These are phyloP conservation scores for Mionectes macconnelli DNA, from an alignment of 2,113 vertebrate genomes.

Conservation along the genomic window DNA sequence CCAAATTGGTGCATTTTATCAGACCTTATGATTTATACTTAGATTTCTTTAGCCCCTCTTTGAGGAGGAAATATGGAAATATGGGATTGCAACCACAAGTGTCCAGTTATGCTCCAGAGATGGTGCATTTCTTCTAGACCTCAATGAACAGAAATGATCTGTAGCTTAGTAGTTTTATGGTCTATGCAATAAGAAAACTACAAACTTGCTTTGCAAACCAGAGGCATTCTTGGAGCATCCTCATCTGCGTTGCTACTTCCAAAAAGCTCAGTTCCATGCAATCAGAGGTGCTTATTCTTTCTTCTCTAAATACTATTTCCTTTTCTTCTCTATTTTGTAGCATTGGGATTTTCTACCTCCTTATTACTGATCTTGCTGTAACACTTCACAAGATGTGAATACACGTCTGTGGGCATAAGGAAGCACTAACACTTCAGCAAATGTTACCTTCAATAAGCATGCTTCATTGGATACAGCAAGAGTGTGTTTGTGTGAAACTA, in stretches of 20 bases:
- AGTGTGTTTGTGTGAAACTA: background rate
- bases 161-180: background rate
- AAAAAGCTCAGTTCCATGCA: background rate
- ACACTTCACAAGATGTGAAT: background rate
- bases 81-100: background rate
- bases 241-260: background rate
- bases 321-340: background rate
- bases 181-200: background rate
- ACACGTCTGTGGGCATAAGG: background rate
- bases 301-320: background rate
- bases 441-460: background rate
- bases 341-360: background rate
- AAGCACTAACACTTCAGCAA: background rate
- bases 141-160: background rate
- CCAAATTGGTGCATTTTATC: background rate
- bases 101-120: background rate
- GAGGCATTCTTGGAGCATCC: background rate
- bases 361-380: background rate
- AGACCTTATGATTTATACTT: background rate
- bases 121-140: background rate
- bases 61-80: background rate
- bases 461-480: background rate
- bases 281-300: background rate
- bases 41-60: background rate
- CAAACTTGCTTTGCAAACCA: background rate